Conservation (phyloP, 2,113 vertebrate species). For the Paracanthobrama guichenoti region DNA sequence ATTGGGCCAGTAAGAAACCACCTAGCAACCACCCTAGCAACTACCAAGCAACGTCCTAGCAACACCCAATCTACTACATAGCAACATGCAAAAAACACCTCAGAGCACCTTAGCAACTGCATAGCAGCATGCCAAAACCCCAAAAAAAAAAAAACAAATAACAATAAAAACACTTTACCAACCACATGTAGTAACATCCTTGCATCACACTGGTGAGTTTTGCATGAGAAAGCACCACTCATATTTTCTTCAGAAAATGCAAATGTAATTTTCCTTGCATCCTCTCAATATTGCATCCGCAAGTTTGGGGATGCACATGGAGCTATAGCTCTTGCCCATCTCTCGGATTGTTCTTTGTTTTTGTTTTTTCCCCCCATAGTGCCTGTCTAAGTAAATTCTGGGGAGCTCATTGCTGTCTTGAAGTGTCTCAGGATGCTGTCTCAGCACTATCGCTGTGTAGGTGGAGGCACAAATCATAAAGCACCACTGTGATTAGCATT, state of each 20-base stretch:
- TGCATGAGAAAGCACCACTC: neutral
- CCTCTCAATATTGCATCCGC: neutral
- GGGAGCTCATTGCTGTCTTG: constrained; percentile 16
- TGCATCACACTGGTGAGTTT: neutral
- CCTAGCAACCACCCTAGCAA: neutral
- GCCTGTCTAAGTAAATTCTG: neutral
- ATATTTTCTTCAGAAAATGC: neutral
- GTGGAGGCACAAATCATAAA: constrained; percentile 37
- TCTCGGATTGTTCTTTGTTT: neutral
- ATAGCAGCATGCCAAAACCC: neutral
- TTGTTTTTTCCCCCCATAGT: neutral
- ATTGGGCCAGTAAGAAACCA: neutral
- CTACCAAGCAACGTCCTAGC: neutral
- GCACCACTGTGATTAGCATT: constrained; percentile 36
- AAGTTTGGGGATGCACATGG: neutral
- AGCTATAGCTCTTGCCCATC: neutral
- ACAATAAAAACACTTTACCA: neutral
- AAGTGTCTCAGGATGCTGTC: constrained; percentile 27
- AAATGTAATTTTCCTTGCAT: neutral
- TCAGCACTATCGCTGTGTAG: constrained; percentile 33
- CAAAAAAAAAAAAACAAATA: neutral
- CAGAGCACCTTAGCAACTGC: neutral
- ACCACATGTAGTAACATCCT: neutral
- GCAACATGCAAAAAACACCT: too few species aligned
- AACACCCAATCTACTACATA: neutral